phyloP scores from a whole-genome alignment of 2,113 vertebrate genomes.

The Orthonyx spaldingii region DNA sequence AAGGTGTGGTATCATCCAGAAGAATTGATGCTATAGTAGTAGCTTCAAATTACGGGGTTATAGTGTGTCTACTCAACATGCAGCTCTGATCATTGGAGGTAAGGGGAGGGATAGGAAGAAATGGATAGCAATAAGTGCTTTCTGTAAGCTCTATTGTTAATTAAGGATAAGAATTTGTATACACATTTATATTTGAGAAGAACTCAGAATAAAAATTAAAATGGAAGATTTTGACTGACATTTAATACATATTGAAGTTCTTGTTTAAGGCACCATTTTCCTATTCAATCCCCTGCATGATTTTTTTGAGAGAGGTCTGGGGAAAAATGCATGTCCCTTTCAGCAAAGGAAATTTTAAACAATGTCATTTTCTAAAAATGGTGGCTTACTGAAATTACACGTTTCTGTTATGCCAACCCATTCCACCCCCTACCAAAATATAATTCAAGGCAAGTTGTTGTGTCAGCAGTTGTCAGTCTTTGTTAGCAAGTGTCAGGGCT shows the following conservation, averaged over 20 bases:
- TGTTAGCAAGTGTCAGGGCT: background rate
- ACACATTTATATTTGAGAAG: background rate
- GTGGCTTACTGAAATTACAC: conserved; percentile 33
- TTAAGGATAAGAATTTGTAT: conserved; percentile 17
- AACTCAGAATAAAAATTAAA: conserved; percentile 27
- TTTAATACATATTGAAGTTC: background rate
- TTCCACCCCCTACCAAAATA: background rate
- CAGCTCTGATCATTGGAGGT: conserved; percentile 3
- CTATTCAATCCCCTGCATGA: background rate
- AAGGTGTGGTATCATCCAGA: conserved; percentile 48
- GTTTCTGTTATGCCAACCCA: conserved; percentile 14
- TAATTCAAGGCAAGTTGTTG: conserved; percentile 26
- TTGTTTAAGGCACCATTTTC: background rate
- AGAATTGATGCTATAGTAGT: background rate
- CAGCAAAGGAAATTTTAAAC: conserved; percentile 25
- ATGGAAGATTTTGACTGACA: background rate
- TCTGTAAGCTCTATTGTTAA: background rate
- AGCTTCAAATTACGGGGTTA: conserved; percentile 27
- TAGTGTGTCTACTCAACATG: conserved; percentile 2
- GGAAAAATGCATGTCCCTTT: background rate
- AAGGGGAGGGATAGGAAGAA: background rate
- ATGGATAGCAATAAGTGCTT: background rate
- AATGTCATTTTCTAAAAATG: conserved; percentile 13
- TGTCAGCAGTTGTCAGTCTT: conserved; percentile 53
- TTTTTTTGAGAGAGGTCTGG: background rate